Base-by-base conservation (phyloP, 2,113 vertebrate species). In the Alligator sinensis region DNA sequence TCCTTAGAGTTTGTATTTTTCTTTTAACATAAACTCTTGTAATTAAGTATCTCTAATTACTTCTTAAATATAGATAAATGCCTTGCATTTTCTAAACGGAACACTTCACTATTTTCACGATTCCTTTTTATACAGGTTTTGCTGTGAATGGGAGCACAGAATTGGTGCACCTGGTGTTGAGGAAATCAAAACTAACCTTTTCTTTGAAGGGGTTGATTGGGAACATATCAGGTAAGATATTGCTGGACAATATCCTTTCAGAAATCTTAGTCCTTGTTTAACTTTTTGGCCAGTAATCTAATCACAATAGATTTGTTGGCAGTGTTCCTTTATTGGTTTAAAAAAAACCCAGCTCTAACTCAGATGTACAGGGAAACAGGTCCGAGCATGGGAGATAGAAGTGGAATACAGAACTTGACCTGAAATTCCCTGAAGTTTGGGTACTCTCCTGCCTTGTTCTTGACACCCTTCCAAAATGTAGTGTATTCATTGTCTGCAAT, bases 161-260 rank as follows among this genome's bases (percentile, higher is more conserved):
- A 98, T 99, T 77, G 99, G 99, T 86, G 99, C 99, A 63, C 93
- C 97, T 55, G 98, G 98, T 72, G 99, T 99, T 89, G 99, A 99
- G 96, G 99, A 99, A 97, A 99, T 99, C 90, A 99, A 99, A 97
- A 98, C 97, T 96, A 99, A 99, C 84, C 97, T 97, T 30, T 99
- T 99, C 98, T 99, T 99, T 98, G 99, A 99, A 98, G 99, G 98
- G 9, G 99, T 99, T 97, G 99, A 99, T 97, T 99, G 99, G 96
- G 99, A 99, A 96, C 99, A 99, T 91, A 99, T 99, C 98, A 99
- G 99, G 99, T 99, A 97, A 90, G 94, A 93, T 6, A 82, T 64
- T 47, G 47, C 47, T 47, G 47, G 47, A 9, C 47, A 47, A 9
- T 47, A 47, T 9, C 47, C 47, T 47, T 47, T 47, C 47, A 47